Conservation (phyloP, 35 echinoderm and acorn worm species). For the Nesometra sesokonis region DNA sequence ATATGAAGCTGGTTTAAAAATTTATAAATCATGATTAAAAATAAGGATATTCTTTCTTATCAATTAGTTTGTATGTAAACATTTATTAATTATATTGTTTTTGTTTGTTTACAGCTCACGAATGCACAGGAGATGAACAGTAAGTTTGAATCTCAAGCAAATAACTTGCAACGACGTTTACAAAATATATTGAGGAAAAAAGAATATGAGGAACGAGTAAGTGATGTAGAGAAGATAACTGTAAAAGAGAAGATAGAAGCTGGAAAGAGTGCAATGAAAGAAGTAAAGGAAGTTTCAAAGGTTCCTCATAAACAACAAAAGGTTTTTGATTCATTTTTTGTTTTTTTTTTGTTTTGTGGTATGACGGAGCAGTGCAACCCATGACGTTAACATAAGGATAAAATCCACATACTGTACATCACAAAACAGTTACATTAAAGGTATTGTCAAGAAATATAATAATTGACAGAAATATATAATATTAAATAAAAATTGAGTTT, state of each 20-base stretch:
- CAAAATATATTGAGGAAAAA: constrained; percentile 70
- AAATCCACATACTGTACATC: neutral
- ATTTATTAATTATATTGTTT: too few species aligned
- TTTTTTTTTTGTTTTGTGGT: neutral
- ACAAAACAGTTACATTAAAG: neutral
- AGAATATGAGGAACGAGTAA: constrained; percentile 56
- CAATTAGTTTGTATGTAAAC: too few species aligned
- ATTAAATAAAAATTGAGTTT: too few species aligned
- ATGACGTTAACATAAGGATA: neutral
- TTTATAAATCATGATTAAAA: too few species aligned
- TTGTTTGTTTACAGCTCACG: constrained; percentile 26
- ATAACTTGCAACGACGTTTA: constrained; percentile 63
- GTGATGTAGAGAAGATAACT: constrained; percentile 32
- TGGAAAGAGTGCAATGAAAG: neutral
- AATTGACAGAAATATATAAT: too few species aligned
- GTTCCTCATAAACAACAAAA: neutral
- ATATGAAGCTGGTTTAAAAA: too few species aligned
- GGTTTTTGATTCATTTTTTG: neutral
- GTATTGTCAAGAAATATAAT: neutral
- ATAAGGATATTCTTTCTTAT: too few species aligned
- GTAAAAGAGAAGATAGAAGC: constrained; percentile 15
- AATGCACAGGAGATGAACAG: constrained; percentile 63
- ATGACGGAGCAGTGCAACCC: neutral
- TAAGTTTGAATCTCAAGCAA: constrained; percentile 59
- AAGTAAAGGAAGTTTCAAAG: neutral